phyloP scores from a whole-genome alignment of 2,888 invertebrate species.

The Ommatoiulus sabulosus region DNA sequence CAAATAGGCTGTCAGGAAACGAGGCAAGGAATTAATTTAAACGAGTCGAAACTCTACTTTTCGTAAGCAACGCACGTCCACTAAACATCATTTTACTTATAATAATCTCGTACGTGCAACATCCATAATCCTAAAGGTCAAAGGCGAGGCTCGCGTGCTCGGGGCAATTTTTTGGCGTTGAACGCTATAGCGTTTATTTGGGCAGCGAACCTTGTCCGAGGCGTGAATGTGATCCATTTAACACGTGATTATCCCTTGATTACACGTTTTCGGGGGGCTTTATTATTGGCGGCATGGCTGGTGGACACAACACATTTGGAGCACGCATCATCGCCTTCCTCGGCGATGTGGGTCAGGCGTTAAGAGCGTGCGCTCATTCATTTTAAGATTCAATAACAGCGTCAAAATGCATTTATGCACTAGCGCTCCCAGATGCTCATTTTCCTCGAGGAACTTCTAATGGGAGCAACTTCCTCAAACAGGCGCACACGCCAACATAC shows the following conservation, averaged over 20 bases:
- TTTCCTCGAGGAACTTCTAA: no score
- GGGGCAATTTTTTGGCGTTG: neutral
- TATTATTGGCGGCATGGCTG: neutral
- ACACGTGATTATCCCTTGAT: slow-evolving; percentile 24
- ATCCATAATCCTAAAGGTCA: neutral
- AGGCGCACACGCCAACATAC: no score
- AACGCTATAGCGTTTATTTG: neutral
- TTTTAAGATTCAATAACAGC: neutral
- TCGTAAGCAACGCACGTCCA: no score
- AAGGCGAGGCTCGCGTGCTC: neutral
- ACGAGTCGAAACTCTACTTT: no score
- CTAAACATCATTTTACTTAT: no score
- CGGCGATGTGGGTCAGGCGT: neutral
- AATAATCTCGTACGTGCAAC: no score
- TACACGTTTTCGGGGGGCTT: slow-evolving; percentile 6
- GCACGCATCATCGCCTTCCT: slow-evolving; percentile 28
- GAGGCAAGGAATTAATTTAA: no score
- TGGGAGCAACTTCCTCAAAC: no score
- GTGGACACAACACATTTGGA: neutral
- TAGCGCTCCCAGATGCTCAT: no score
- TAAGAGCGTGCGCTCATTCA: neutral
- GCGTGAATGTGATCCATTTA: slow-evolving; percentile 1
- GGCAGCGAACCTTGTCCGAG: neutral
- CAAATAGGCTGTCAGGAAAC: no score
- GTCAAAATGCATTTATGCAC: no score